Evolutionary conservation across 2,888 invertebrate species (phyloP).

Genomic region (Trachelus stipa): DNA sequence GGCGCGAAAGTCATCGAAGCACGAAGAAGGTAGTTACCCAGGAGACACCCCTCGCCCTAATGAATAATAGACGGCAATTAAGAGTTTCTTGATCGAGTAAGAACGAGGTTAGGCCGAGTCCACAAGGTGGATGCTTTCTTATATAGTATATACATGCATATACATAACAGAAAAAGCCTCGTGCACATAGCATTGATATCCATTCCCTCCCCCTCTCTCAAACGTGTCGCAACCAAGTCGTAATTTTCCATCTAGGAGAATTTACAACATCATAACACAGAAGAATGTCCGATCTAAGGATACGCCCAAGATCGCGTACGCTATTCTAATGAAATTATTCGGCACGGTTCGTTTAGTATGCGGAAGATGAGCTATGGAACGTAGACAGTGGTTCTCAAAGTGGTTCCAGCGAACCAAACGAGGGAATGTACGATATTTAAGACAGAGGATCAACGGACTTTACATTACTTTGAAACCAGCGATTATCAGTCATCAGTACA

Average conservation of each 20-base stretch:
- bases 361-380: neutral
- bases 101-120: neutral
- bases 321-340: neutral
- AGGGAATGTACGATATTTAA: neutral
- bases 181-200: neutral
- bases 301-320: constrained; percentile 52
- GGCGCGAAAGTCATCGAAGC: neutral
- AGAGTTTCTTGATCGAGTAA: neutral
- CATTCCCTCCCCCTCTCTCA: neutral
- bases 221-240: neutral
- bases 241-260: neutral
- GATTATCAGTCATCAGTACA: neutral
- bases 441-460: neutral
- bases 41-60: neutral
- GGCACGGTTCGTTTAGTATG: neutral
- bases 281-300: constrained; percentile 32
- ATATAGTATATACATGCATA: neutral
- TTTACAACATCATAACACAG: neutral
- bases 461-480: neutral
- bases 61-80: neutral
- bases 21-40: neutral
- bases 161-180: neutral
- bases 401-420: neutral
- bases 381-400: neutral
- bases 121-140: neutral